phyloP scores from a whole-genome alignment of 2,888 invertebrate genomes.

The Baronia brevicornis region DNA sequence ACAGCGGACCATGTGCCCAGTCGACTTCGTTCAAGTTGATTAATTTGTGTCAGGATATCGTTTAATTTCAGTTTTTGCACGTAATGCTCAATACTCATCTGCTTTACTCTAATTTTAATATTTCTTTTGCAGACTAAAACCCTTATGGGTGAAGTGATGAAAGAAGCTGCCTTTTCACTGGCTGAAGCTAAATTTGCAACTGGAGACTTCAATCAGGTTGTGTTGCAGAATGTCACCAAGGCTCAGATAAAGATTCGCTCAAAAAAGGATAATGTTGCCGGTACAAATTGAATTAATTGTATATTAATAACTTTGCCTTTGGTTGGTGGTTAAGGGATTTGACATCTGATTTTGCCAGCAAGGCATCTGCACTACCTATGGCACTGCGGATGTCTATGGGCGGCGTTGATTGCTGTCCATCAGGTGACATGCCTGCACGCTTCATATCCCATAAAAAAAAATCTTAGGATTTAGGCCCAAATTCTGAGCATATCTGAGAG shows the following conservation, averaged over 20 bases:
- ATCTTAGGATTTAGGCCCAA: too few species aligned
- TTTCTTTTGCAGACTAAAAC: slow-evolving; percentile 87
- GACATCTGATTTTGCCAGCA: too few species aligned
- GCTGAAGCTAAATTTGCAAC: slow-evolving; percentile 99
- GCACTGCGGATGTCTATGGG: too few species aligned
- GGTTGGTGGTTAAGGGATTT: too few species aligned
- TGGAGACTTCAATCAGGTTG: slow-evolving; percentile 98
- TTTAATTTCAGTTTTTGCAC: neutral
- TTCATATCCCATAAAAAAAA: too few species aligned
- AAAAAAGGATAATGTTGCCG: slow-evolving; percentile 99
- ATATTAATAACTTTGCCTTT: slow-evolving; percentile 1
- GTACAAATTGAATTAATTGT: slow-evolving; percentile 45
- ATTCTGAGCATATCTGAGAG: slow-evolving; percentile 1
- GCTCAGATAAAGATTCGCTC: slow-evolving; percentile 98
- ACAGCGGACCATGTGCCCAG: too few species aligned
- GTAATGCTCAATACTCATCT: neutral
- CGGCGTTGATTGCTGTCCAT: too few species aligned
- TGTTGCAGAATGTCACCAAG: slow-evolving; percentile 97
- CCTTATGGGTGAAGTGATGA: slow-evolving; percentile 99
- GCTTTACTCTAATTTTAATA: neutral
- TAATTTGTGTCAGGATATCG: too few species aligned
- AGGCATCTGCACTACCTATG: too few species aligned
- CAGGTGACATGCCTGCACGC: too few species aligned
- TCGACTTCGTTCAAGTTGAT: neutral
- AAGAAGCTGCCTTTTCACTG: slow-evolving; percentile 98